phyloP scores from a whole-genome alignment of 2,797 vertebrate species.

The Lophotriccus pileatus region DNA sequence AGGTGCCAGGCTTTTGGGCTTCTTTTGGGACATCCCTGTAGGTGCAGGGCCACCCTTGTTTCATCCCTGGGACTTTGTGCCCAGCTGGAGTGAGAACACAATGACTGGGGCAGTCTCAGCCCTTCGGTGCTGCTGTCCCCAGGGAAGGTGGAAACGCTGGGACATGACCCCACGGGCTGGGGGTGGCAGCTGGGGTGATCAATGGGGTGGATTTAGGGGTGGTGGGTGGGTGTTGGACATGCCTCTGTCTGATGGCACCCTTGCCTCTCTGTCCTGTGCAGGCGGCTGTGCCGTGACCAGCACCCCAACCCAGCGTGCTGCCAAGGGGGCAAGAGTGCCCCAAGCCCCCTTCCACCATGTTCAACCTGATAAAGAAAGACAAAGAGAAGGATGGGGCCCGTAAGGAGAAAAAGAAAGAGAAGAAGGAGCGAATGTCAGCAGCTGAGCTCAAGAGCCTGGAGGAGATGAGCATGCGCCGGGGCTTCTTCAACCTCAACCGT shows the following conservation, averaged over 20 bases:
- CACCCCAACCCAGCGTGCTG: not conserved
- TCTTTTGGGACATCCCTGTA: not conserved
- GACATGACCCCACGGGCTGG: too few relatives aligned
- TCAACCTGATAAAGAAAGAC: constrained; percentile 93
- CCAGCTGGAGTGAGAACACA: not conserved
- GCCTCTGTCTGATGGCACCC: not conserved
- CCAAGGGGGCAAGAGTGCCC: not conserved
- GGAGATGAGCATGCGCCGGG: constrained; percentile 94
- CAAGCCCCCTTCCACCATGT: constrained; percentile 78
- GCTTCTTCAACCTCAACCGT: constrained; percentile 95
- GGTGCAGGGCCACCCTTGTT: not conserved
- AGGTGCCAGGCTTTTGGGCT: not conserved
- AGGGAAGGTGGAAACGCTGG: not conserved
- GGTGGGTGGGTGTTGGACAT: fast-evolving
- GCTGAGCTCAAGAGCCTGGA: constrained; percentile 94
- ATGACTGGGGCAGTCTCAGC: not conserved
- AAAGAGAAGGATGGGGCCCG: constrained; percentile 86
- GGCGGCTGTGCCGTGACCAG: not conserved
- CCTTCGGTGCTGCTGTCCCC: not conserved
- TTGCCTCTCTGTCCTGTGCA: not conserved
- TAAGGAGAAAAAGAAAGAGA: constrained; percentile 91
- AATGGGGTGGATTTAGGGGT: not conserved
- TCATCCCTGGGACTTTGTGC: not conserved
- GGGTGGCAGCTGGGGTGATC: not conserved
- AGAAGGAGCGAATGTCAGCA: constrained; percentile 93